Conservation (phyloP, 2,888 invertebrate genomes). For the Caradrina kadenii region DNA sequence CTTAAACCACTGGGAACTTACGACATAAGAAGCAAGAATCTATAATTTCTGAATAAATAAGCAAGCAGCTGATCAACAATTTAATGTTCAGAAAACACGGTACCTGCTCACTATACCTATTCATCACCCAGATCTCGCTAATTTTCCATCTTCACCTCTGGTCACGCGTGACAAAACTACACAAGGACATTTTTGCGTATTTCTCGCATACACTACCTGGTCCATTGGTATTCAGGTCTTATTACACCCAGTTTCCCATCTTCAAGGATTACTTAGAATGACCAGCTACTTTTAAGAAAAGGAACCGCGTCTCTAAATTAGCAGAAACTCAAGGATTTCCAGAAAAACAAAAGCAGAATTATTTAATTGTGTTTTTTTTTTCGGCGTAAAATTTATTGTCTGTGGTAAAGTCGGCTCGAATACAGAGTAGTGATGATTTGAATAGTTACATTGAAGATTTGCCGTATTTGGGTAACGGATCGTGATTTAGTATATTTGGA, state of each 20-base stretch:
- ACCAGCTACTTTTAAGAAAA: slow-evolving; percentile 79
- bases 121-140: slow-evolving; percentile 63
- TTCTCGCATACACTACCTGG: slow-evolving; percentile 79
- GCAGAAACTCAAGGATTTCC: slow-evolving; percentile 82
- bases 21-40: too few species aligned
- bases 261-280: slow-evolving; percentile 77
- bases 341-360: slow-evolving; percentile 71
- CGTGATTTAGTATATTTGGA: slow-evolving; percentile 18
- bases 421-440: slow-evolving; percentile 49
- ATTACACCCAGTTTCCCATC: slow-evolving; percentile 74
- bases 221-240: slow-evolving; percentile 78
- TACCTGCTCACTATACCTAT: background rate
- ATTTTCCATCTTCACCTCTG: slow-evolving; percentile 70
- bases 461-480: slow-evolving; percentile 13
- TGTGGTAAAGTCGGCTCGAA: slow-evolving; percentile 45
- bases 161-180: slow-evolving; percentile 69
- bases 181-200: slow-evolving; percentile 74
- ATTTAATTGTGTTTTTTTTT: slow-evolving; percentile 71
- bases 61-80: background rate
- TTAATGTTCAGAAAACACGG: background rate
- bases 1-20: too few species aligned
- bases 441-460: slow-evolving; percentile 33
- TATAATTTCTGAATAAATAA: background rate
- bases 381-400: slow-evolving; percentile 59
- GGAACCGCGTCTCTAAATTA: slow-evolving; percentile 79